Base-by-base conservation (phyloP, 23 tunicate species). In the Oikopleura dioica region DNA sequence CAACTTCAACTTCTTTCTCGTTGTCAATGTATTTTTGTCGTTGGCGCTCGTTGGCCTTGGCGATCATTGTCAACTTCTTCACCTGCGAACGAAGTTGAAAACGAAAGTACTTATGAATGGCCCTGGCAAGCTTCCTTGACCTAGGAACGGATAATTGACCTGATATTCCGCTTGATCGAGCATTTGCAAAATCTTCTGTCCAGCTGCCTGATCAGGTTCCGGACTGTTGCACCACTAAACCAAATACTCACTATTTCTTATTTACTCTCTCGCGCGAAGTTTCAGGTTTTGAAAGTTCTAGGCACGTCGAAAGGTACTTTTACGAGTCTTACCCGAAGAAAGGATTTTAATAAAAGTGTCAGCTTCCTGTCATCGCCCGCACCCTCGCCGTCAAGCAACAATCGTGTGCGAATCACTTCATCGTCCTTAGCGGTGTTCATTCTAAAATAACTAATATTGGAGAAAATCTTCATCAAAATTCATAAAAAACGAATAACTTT, bases 111-210 rank as follows among this genome's bases (percentile, higher is more conserved):
- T n/a, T n/a, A n/a, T n/a, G n/a, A n/a, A n/a, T n/a, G n/a, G n/a
- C n/a, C n/a, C n/a, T n/a, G n/a, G n/a, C n/a, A n/a, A n/a, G n/a
- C n/a, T n/a, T n/a, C n/a, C n/a, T n/a, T n/a, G n/a, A n/a, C n/a
- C n/a, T n/a, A n/a, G n/a, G n/a, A n/a, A n/a, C n/a, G n/a, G n/a
- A n/a, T n/a, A n/a, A n/a, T n/a, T 63, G 16, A 63, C 72, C 33
- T 63, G 72, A 28, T 63, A 63, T 63, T 63, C 72, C 30, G 72
- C 72, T 63, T 63, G 72, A 28, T 63, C 72, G 30, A 63, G 26
- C 26, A 63, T 2, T 12, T 63, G 26, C 16, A 63, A 12, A 21
- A 63, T 63, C 26, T 63, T 63, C 33, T 63, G 72, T 12, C 26
- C 16, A 21, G 72, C 72, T 24, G 72, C 72, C 16, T 63, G 16